Conservation (phyloP, 2,797 vertebrate species). For the Melanotaenia maccullochi region DNA sequence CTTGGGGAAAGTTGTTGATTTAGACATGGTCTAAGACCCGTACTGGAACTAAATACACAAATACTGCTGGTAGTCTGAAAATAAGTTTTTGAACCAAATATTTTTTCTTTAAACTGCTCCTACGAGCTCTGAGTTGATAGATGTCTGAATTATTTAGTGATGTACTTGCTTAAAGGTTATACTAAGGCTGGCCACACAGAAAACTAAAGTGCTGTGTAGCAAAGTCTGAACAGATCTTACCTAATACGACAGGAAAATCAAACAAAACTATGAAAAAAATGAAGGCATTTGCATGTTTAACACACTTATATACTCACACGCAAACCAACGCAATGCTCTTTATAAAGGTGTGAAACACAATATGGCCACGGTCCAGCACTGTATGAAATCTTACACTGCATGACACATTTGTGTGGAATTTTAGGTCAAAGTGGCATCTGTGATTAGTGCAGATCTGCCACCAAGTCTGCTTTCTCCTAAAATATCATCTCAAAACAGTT, state of each 20-base stretch:
- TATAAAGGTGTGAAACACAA: constrained; percentile 38
- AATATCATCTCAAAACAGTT: constrained; percentile 10
- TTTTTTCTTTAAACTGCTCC: constrained; percentile 21
- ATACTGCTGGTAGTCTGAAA: constrained; percentile 15
- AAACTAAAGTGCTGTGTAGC: constrained; percentile 24
- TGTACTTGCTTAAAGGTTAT: constrained; percentile 16
- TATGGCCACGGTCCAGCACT: constrained; percentile 36
- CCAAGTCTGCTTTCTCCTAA: constrained; percentile 10
- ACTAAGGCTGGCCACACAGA: constrained; percentile 31
- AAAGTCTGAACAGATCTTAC: constrained; percentile 42
- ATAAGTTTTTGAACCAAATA: constrained; percentile 39
- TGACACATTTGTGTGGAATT: constrained; percentile 19
- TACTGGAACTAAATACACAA: constrained; percentile 36
- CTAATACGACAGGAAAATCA: constrained; percentile 43
- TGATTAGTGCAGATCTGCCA: constrained; percentile 17
- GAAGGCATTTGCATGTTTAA: constrained; percentile 46
- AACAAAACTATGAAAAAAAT: constrained; percentile 55
- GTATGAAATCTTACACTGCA: constrained; percentile 19
- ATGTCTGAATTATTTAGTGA: constrained; percentile 13
- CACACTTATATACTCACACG: constrained; percentile 47
- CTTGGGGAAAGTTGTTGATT: constrained; percentile 61
- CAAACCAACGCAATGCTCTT: constrained; percentile 31
- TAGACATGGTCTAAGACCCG: constrained; percentile 65
- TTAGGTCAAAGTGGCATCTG: constrained; percentile 35
- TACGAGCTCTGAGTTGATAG: not conserved